phyloP scores from a whole-genome alignment of 2,797 vertebrate species.

The Threskiornis aethiopicus region DNA sequence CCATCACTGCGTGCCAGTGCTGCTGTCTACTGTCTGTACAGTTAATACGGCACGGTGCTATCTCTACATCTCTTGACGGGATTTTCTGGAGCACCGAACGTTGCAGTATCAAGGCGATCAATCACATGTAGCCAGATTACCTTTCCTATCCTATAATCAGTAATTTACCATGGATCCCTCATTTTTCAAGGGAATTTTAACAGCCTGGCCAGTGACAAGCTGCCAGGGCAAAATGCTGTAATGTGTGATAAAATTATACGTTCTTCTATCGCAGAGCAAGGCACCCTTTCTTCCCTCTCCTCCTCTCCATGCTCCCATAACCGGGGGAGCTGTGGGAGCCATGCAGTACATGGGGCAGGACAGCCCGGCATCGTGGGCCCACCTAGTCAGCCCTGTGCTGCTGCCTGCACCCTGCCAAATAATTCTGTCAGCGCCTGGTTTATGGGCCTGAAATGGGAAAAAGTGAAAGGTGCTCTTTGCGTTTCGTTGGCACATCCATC shows the following conservation, averaged over 20 bases:
- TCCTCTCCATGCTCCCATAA: fast-evolving
- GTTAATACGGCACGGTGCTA: fast-evolving
- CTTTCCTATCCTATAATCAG: neutral
- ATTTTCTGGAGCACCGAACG: neutral
- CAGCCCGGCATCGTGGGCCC: neutral
- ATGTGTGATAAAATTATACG: neutral
- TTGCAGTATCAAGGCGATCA: neutral
- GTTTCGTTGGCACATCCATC: fast-evolving
- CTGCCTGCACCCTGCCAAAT: slow-evolving; percentile 54
- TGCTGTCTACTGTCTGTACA: neutral
- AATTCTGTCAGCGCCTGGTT: slow-evolving; percentile 67
- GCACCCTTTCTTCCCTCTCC: neutral
- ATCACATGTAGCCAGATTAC: neutral
- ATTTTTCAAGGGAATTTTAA: neutral
- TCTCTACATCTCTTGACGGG: neutral
- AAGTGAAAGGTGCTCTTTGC: neutral
- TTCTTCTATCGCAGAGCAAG: neutral
- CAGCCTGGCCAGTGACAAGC: neutral
- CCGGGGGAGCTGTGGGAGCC: neutral
- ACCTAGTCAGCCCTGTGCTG: neutral
- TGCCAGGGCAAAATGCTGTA: neutral
- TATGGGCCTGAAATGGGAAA: neutral
- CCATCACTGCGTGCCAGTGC: fast-evolving
- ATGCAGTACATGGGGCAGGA: fast-evolving
- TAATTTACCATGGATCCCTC: neutral